phyloP scores from a whole-genome alignment of 2,888 invertebrate genomes.

The Thecocarcelia acutangulata region DNA sequence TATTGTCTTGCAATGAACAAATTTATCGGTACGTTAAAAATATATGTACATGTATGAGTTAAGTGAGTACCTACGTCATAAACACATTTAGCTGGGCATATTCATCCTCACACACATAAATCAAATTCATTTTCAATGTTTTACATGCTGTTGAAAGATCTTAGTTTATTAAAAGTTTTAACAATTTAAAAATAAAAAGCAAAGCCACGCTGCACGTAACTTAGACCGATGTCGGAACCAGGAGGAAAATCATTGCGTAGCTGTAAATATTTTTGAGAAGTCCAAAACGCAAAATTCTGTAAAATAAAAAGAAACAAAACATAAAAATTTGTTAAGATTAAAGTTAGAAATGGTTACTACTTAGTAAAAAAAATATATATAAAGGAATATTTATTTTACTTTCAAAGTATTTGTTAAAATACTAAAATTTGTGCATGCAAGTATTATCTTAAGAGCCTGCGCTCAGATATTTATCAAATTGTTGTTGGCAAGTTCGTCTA shows the following conservation, averaged over 20 bases:
- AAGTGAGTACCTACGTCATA: too few relatives aligned
- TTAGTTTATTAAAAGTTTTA: constrained; percentile 1
- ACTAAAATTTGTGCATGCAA: too few relatives aligned
- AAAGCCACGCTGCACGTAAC: constrained; percentile 77
- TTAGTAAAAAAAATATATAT: neutral
- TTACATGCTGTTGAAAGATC: constrained; percentile 30
- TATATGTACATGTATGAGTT: neutral
- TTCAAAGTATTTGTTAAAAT: too few relatives aligned
- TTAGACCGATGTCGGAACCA: constrained; percentile 75
- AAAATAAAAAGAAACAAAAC: constrained; percentile 39
- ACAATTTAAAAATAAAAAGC: constrained; percentile 75
- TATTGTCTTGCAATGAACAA: too few relatives aligned
- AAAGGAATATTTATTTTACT: neutral
- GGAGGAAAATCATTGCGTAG: constrained; percentile 74
- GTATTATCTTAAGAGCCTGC: too few relatives aligned
- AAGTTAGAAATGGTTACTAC: neutral
- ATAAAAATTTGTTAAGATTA: neutral
- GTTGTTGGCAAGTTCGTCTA: too few relatives aligned
- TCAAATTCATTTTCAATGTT: neutral
- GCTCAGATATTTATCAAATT: too few relatives aligned
- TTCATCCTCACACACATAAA: neutral
- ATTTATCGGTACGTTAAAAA: neutral
- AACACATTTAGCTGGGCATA: neutral
- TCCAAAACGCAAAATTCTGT: constrained; percentile 72
- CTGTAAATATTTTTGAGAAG: constrained; percentile 72